Evolutionary conservation across 2,888 invertebrate genomes (phyloP).

Genomic region (Gibbula magus): DNA sequence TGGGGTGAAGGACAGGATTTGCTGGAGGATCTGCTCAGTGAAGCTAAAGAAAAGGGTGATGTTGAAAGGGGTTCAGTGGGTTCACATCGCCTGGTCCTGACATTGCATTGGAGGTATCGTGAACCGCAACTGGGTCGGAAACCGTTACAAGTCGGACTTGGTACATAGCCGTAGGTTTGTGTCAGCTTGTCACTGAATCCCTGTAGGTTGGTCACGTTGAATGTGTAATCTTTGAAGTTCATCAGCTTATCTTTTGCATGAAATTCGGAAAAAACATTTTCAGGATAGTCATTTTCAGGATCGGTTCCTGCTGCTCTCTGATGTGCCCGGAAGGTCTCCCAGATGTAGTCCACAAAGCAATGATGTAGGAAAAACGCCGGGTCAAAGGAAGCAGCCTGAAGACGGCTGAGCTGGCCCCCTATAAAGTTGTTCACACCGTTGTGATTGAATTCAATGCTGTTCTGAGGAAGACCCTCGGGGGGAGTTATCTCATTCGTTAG

Average conservation of each 20-base stretch:
- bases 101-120: conserved; percentile 11
- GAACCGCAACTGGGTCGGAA: conserved; percentile 52
- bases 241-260: conserved; percentile 55
- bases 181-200: conserved; percentile 52
- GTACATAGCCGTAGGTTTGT: conserved; percentile 47
- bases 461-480: conserved; percentile 51
- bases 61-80: neutral
- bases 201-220: conserved; percentile 50
- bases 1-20: conserved; percentile 14
- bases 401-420: conserved; percentile 59
- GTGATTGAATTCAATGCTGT: conserved; percentile 64
- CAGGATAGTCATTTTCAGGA: neutral
- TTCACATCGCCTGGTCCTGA: neutral
- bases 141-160: conserved; percentile 47
- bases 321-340: conserved; percentile 55
- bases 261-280: neutral
- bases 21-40: too few species aligned
- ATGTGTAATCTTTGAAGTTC: conserved; percentile 45
- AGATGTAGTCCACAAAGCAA: conserved; percentile 58
- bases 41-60: neutral
- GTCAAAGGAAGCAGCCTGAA: conserved; percentile 62
- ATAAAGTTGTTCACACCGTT: conserved; percentile 62
- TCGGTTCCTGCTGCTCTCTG: conserved; percentile 36
- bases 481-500: conserved; percentile 30
- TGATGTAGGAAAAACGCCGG: conserved; percentile 63